Percentiles rank a stretch among this genome's conserved stretches.
Evolutionary conservation across 1,140 invertebrate species (phyloP).

Genomic region (Aphelinus certus): DNA sequence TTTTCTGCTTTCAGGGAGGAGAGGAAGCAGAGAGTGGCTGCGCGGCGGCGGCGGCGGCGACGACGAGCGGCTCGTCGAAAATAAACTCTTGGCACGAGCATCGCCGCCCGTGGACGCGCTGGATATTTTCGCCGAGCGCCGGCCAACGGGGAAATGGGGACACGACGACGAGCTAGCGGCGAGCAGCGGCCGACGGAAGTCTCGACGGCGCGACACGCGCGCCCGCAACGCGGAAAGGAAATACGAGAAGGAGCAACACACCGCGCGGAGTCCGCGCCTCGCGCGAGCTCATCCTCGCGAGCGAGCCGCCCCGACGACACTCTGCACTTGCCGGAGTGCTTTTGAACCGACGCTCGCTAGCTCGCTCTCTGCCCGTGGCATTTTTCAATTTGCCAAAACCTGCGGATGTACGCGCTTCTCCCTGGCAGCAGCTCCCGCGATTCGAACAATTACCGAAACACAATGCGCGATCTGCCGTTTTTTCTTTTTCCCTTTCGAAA

Average conservation of each 20-base stretch:
- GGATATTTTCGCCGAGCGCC: slow-evolving; percentile 36
- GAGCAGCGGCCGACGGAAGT: slow-evolving; percentile 22
- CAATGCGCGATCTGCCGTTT: too few species aligned
- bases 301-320: too few species aligned
- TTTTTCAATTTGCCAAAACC: too few species aligned
- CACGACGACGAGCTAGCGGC: background rate
- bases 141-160: slow-evolving; percentile 28
- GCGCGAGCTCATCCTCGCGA: too few species aligned
- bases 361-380: too few species aligned
- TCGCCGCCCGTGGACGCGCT: background rate
- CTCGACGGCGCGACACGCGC: background rate
- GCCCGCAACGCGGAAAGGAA: slow-evolving; percentile 34
- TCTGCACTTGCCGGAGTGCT: too few species aligned
- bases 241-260: slow-evolving; percentile 34
- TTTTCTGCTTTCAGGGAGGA: slow-evolving; percentile 18
- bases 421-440: too few species aligned
- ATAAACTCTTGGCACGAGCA: slow-evolving; percentile 38
- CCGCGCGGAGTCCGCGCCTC: too few species aligned
- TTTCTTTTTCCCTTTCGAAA: too few species aligned
- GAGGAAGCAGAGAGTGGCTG: background rate
- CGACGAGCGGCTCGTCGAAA: slow-evolving; percentile 17
- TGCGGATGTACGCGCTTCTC: too few species aligned
- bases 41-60: background rate
- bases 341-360: too few species aligned
- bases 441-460: too few species aligned